Percentiles rank a stretch among this genome's conserved stretches.
Conservation (phyloP, 2,797 vertebrate genomes). For the Pristis pectinata region DNA sequence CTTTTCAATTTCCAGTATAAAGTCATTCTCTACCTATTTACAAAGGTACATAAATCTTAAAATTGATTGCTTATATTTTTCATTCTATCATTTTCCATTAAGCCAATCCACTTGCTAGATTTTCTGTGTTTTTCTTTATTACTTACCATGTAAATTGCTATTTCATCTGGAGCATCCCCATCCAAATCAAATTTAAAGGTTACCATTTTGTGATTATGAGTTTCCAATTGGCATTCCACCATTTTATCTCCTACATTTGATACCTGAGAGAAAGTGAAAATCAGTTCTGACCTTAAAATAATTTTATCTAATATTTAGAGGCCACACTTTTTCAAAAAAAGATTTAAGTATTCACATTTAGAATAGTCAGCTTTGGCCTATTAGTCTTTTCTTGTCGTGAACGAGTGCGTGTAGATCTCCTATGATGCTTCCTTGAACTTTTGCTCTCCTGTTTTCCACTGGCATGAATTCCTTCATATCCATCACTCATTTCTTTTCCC, state of each 20-base stretch:
- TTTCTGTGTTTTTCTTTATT: not conserved
- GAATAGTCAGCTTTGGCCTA: conserved; percentile 83
- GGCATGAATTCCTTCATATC: conserved; percentile 73
- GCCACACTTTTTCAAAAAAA: not conserved
- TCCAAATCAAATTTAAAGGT: conserved; percentile 98
- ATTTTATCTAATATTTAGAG: conserved; percentile 26
- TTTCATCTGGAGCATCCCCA: conserved; percentile 93
- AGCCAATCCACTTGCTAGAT: not conserved
- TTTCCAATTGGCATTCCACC: conserved; percentile 97
- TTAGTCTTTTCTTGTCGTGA: conserved; percentile 82
- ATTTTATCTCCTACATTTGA: conserved; percentile 96
- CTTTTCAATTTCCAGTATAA: conserved; percentile 84
- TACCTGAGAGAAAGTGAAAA: conserved; percentile 61
- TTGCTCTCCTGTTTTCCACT: conserved; percentile 73
- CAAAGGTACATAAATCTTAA: conserved; percentile 24
- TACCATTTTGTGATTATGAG: conserved; percentile 98
- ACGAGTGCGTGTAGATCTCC: conserved; percentile 78
- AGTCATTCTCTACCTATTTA: conserved; percentile 87
- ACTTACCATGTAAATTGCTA: conserved; percentile 91
- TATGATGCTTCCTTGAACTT: conserved; percentile 75
- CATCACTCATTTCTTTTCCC: conserved; percentile 88
- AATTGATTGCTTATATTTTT: not conserved
- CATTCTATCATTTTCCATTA: not conserved
- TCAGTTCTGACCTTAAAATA: conserved; percentile 34
- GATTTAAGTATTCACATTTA: conserved; percentile 71